Percentiles rank a stretch among this genome's conserved stretches.
Conservation (phyloP, 2,888 invertebrate species). For the Drosophila ustulata region DNA sequence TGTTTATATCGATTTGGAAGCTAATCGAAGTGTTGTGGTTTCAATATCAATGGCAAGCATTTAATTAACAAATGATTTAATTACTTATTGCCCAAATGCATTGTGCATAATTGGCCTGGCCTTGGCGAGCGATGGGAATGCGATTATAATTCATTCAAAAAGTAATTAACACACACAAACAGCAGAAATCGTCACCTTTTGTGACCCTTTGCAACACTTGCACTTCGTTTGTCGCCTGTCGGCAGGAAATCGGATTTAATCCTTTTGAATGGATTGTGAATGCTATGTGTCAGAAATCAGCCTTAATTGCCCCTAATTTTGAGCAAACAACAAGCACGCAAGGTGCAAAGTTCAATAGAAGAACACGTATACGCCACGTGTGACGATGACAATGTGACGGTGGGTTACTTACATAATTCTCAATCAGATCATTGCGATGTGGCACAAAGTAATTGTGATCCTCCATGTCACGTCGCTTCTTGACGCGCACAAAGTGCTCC, state of each 20-base stretch:
- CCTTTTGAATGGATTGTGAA: slow-evolving; percentile 44
- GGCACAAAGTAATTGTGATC: slow-evolving; percentile 98
- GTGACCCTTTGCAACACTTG: slow-evolving; percentile 20
- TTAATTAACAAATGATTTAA: slow-evolving; percentile 4
- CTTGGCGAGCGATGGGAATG: neutral
- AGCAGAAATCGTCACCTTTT: neutral
- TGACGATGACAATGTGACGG: neutral
- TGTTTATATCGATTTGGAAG: no score
- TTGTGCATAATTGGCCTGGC: neutral
- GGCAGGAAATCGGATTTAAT: slow-evolving; percentile 32
- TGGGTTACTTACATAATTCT: slow-evolving; percentile 93
- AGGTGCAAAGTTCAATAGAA: slow-evolving; percentile 37
- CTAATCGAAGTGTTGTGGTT: neutral
- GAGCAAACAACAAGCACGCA: slow-evolving; percentile 48
- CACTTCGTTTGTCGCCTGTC: slow-evolving; percentile 1
- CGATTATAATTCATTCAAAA: slow-evolving; percentile 4
- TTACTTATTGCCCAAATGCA: neutral
- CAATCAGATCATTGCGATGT: slow-evolving; percentile 96
- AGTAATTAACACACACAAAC: slow-evolving; percentile 3
- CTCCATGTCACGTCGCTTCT: slow-evolving; percentile 97
- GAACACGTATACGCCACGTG: neutral
- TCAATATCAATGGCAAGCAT: neutral
- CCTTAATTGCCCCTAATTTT: slow-evolving; percentile 55
- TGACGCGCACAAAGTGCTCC: slow-evolving; percentile 98
- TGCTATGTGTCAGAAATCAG: slow-evolving; percentile 2